A percentile compares a stretch with the other conserved stretches of the same genome.
Evolutionary conservation across 2,113 vertebrate species (phyloP).

Genomic region (Melanotaenia duboulayi): DNA sequence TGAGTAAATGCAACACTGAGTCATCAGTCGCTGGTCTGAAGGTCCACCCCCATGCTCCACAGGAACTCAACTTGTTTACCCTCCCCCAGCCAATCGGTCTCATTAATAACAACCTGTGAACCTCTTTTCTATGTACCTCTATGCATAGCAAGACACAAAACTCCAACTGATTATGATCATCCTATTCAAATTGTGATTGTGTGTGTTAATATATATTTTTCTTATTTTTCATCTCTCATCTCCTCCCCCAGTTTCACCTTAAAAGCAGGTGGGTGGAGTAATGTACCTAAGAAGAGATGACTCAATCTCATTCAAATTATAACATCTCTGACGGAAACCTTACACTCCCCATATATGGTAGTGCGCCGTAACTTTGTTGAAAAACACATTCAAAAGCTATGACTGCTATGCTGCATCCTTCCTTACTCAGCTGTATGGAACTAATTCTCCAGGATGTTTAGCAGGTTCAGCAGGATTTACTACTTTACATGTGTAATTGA

Average conservation of each 20-base stretch:
- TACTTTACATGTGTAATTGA: too few species aligned
- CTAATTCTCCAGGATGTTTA: too few species aligned
- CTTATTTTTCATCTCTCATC: neutral
- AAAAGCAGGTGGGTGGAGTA: slow-evolving; percentile 31
- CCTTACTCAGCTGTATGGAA: neutral
- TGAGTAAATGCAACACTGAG: neutral
- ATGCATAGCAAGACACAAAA: neutral
- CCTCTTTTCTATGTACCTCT: too few species aligned
- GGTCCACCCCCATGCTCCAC: slow-evolving; percentile 14
- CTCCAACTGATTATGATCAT: neutral
- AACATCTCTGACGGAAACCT: neutral
- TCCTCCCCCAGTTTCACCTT: slow-evolving; percentile 32
- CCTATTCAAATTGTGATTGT: neutral
- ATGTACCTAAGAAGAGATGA: slow-evolving; percentile 1
- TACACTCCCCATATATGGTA: slow-evolving; percentile 55
- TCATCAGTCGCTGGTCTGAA: slow-evolving; percentile 23
- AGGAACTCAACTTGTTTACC: slow-evolving; percentile 37
- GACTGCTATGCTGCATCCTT: neutral
- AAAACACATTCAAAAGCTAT: slow-evolving; percentile 22
- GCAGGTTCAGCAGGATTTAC: too few species aligned
- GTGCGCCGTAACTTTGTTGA: neutral
- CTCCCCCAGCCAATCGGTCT: neutral
- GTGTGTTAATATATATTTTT: neutral
- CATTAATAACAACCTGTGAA: too few species aligned
- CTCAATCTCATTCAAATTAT: slow-evolving; percentile 23